Base-by-base conservation (phyloP, 2,113 vertebrate genomes). In the Orthonyx spaldingii region DNA sequence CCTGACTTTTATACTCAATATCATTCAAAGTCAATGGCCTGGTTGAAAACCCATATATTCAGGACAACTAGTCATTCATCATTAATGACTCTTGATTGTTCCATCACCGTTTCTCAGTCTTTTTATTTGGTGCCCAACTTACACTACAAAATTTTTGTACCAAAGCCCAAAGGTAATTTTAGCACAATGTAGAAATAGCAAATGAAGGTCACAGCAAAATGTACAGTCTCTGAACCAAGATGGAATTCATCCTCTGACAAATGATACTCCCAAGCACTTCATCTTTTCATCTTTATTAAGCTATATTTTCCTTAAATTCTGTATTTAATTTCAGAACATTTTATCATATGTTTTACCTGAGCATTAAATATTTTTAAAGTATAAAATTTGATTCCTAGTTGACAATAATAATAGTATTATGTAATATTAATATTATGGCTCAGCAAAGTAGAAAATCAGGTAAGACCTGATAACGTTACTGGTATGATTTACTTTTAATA, bases 1-100 rank as follows among this genome's bases (percentile, higher is more conserved):
- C n/a, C n/a, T 80, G 87, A 63, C 50, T 85, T 90, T 65, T 92
- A 65, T 92, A 57, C 41, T 88, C 66, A 80, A 89, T 90, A 85
- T 92, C 63, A 72, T 82, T 94, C 76, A 89, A 94, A 86, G 76
- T 86, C 87, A 95, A 86, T 2, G 2, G n/a, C 26, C 16, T 11
- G 2, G 71, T 65, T 21, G 10, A 84, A 96, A 90, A 27, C 50
- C 42, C 55, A 56, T 69, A 81, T 86, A 69, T 94, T 84, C 64
- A 80, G 55, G 76, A 76, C 37, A 22, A 80, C 35, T 17, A 76
- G 49, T 88, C 89, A 94, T 95, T 95, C 64, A 92, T 92, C 59
- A 87, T 96, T 96, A 94, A 94, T 61, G 76, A 65, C 30, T 88
- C 57, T 61, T 90, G 87, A 94, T 91, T 94, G 46, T 87, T 95